Conservation (phyloP, 2,797 vertebrate species). For the Petrocephalus sullivani region DNA sequence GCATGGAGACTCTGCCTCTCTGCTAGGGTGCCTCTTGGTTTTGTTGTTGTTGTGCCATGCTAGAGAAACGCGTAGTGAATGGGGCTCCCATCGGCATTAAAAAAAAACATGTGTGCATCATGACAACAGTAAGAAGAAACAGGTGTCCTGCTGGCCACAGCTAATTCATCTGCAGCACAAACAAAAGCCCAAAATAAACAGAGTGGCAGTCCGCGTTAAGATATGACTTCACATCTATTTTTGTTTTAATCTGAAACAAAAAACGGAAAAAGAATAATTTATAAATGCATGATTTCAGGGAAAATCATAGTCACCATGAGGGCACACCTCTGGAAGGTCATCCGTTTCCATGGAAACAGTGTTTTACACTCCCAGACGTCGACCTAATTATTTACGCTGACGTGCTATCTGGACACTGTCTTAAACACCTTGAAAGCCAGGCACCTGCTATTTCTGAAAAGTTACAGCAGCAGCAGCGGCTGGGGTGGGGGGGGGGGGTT, state of each 20-base stretch:
- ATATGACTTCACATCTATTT: neutral
- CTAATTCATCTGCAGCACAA: neutral
- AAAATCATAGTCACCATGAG: neutral
- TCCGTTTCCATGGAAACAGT: neutral
- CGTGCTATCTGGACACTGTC: constrained; percentile 14
- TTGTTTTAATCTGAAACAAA: neutral
- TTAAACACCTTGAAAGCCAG: constrained; percentile 8
- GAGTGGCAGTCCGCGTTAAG: neutral
- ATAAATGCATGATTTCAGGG: constrained; percentile 1
- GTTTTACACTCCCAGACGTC: neutral
- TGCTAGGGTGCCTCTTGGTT: neutral
- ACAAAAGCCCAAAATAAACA: neutral
- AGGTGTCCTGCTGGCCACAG: constrained; percentile 2
- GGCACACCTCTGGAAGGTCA: neutral
- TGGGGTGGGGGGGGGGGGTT: neutral
- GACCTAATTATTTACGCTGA: constrained; percentile 1
- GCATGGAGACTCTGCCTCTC: neutral
- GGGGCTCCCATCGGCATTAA: constrained; percentile 7
- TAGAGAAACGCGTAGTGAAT: neutral
- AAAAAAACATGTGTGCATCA: constrained; percentile 7
- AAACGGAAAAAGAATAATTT: neutral
- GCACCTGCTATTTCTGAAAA: constrained; percentile 25
- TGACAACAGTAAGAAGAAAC: constrained; percentile 23
- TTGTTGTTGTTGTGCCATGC: constrained; percentile 3
- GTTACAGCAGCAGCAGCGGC: neutral